Conservation (phyloP, 2,888 invertebrate genomes). For the Ophioninae sp. region DNA sequence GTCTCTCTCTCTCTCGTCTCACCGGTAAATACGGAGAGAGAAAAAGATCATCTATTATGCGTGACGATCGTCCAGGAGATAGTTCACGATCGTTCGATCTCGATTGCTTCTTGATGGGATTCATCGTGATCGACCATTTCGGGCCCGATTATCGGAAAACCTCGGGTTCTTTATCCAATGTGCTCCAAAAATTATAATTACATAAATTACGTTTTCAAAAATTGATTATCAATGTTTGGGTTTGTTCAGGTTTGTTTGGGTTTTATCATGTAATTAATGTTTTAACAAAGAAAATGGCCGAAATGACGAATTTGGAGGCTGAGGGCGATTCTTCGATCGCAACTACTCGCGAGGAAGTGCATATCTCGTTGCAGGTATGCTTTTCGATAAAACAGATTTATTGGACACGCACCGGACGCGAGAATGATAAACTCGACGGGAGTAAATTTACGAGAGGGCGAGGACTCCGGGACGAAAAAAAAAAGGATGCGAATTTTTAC, state of each 20-base stretch:
- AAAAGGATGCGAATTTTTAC: constrained; percentile 34
- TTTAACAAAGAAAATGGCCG: not conserved
- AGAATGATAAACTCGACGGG: constrained; percentile 44
- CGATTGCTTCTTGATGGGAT: constrained; percentile 55
- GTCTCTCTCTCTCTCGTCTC: constrained; percentile 27
- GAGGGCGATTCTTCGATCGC: not conserved
- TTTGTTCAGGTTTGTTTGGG: too few species aligned
- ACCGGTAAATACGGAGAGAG: constrained; percentile 45
- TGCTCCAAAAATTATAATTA: too few species aligned
- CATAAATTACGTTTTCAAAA: too few species aligned
- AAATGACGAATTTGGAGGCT: not conserved
- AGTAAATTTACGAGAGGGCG: constrained; percentile 42
- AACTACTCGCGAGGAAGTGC: constrained; percentile 17
- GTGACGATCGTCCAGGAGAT: constrained; percentile 56
- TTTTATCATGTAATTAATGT: not conserved
- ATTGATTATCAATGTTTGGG: too few species aligned
- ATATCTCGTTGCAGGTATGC: constrained; percentile 1
- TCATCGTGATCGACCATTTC: constrained; percentile 32
- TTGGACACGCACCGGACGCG: constrained; percentile 41
- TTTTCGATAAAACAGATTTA: constrained; percentile 48
- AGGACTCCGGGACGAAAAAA: constrained; percentile 8
- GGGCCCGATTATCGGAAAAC: constrained; percentile 4
- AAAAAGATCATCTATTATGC: constrained; percentile 57
- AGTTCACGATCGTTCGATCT: constrained; percentile 45
- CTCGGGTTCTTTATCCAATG: not conserved